A percentile compares a stretch with the other conserved stretches of the same genome.
Evolutionary conservation across 2,888 invertebrate genomes (phyloP).

Genomic region (Anaspis maculata): DNA sequence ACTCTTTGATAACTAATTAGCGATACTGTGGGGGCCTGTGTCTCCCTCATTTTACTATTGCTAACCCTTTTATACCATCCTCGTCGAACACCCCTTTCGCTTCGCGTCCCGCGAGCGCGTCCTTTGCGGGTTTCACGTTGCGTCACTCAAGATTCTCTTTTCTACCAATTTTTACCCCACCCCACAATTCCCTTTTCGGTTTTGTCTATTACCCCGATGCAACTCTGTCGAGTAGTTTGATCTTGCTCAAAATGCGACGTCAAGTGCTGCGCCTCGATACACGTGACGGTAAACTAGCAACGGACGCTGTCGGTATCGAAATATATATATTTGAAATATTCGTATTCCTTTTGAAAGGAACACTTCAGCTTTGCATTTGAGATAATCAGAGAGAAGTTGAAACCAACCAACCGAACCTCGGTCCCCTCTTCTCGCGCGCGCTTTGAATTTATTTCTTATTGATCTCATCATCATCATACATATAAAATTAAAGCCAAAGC

Average conservation of each 20-base stretch:
- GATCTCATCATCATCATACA: conserved; percentile 12
- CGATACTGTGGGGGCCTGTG: conserved; percentile 43
- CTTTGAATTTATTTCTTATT: conserved; percentile 19
- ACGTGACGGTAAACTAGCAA: no score
- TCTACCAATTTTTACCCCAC: no score
- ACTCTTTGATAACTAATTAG: conserved; percentile 56
- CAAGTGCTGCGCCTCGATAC: no score
- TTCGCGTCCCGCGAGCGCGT: conserved; percentile 7
- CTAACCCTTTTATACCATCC: conserved; percentile 40
- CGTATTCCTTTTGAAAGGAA: conserved; percentile 18
- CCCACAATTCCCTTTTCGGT: no score
- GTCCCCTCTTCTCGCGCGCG: background rate
- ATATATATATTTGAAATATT: conserved; percentile 17
- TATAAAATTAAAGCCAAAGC: conserved; percentile 20
- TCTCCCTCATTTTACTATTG: conserved; percentile 42
- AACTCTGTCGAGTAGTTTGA: no score
- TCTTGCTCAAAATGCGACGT: no score
- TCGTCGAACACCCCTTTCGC: conserved; percentile 23
- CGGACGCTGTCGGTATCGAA: no score
- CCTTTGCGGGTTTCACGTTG: no score
- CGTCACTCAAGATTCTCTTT: no score
- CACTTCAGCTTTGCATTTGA: conserved; percentile 17
- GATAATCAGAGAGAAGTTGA: conserved; percentile 19
- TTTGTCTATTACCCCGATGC: no score
- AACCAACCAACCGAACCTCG: conserved; percentile 6